Evolutionary conservation across 1,140 invertebrate genomes (phyloP).

Genomic region (Oncopeltus fasciatus): DNA sequence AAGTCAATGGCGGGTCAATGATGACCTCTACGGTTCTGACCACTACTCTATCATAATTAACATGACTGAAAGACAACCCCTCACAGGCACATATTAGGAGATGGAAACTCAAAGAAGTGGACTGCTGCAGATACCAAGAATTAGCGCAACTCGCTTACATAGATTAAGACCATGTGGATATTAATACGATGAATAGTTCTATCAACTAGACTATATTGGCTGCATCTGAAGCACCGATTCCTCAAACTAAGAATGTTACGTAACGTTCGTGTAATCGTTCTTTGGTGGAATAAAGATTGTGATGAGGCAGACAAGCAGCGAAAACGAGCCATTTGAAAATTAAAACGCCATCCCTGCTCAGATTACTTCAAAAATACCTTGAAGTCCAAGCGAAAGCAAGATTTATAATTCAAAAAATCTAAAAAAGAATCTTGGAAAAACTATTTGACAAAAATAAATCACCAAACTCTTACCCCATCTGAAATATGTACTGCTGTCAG

Average conservation of each 20-base stretch:
- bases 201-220: too few relatives aligned
- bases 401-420: neutral
- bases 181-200: too few relatives aligned
- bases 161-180: too few relatives aligned
- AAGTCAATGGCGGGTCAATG: neutral
- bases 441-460: neutral
- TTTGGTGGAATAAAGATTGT: neutral
- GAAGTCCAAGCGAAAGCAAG: neutral
- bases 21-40: neutral
- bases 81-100: too few relatives aligned
- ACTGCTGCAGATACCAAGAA: too few relatives aligned
- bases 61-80: neutral
- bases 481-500: neutral
- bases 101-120: too few relatives aligned
- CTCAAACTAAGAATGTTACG: too few relatives aligned
- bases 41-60: neutral
- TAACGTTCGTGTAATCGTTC: too few relatives aligned
- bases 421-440: neutral
- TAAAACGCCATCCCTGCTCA: neutral
- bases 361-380: neutral
- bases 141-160: too few relatives aligned
- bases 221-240: too few relatives aligned
- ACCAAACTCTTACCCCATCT: neutral
- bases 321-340: neutral
- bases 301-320: neutral